A percentile compares a stretch with the other conserved stretches of the same genome.
These are phyloP conservation scores for Tetranychus piercei DNA, from an alignment of 2,888 invertebrate genomes.

Conservation along the genomic window DNA sequence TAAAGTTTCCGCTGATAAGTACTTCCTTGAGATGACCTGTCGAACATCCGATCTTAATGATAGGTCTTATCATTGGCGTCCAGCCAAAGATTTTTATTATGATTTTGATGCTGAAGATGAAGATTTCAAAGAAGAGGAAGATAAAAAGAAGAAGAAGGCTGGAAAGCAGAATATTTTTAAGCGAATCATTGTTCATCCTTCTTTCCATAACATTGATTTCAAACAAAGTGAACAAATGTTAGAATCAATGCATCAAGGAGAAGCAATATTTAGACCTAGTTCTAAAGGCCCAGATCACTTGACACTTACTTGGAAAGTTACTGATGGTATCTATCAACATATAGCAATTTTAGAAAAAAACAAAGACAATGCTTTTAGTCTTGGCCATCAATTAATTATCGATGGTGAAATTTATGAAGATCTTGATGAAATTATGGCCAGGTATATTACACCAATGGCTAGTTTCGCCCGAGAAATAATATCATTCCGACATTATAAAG, in stretches of 20 bases:
- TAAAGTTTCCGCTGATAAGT: constrained; percentile 88
- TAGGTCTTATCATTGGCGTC: constrained; percentile 61
- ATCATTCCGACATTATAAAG: constrained; percentile 71
- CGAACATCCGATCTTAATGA: constrained; percentile 79
- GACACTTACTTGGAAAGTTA: constrained; percentile 96
- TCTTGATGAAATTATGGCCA: constrained; percentile 93
- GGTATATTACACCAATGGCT: constrained; percentile 92
- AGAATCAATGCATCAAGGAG: constrained; percentile 82
- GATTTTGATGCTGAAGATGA: constrained; percentile 65
- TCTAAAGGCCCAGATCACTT: constrained; percentile 89
- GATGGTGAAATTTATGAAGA: constrained; percentile 53
- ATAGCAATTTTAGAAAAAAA: constrained; percentile 88
- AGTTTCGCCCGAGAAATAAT: constrained; percentile 72
- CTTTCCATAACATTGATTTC: constrained; percentile 88
- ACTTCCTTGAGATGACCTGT: constrained; percentile 78
- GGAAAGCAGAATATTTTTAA: constrained; percentile 65
- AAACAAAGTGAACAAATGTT: constrained; percentile 77
- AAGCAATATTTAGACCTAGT: constrained; percentile 84
- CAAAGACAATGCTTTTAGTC: constrained; percentile 84
- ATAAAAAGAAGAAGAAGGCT: constrained; percentile 56
- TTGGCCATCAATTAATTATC: constrained; percentile 73
- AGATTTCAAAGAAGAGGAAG: constrained; percentile 54
- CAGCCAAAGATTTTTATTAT: constrained; percentile 70
- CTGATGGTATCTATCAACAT: constrained; percentile 81
- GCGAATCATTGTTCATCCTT: constrained; percentile 88